Base-by-base conservation (phyloP, 2,888 invertebrate species). In the Cistogaster globosa region DNA sequence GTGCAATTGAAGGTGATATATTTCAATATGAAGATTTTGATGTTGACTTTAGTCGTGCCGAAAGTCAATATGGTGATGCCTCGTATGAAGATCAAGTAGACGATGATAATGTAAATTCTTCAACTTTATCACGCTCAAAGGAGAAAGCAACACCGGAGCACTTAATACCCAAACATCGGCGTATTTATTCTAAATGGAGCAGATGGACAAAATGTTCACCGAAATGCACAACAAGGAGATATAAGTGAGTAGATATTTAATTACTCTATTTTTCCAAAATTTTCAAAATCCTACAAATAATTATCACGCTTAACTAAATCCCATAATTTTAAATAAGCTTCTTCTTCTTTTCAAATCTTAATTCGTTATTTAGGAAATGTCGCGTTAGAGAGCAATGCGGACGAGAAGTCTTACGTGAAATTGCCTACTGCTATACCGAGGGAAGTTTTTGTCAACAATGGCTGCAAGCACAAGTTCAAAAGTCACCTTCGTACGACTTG, bases 371-470 rank as follows among this genome's bases (percentile, higher is more conserved):
- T 89, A 96, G 97, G 91, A 94, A 95, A 90, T 98, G 98, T 92
- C 94, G 94, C 89, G 94, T 95, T 88, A 94, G 94, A 1, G 94
- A 95, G 12, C 93, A 96, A 87, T 98, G 98, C 89, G 96, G 96
- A 1, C 95, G 95, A 60, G 95, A 96, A 90, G 94, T 96, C 53
- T 94, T 98, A 72, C 94, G 95, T 84, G 97, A 98, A 92, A 96
- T 96, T 8, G 97, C 97, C 3, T 96, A 96, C 90, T 98, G 98
- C 91, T 97, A 96, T 90, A 94, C 96, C 55, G 96, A 96, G 87
- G 96, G 96, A 71, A 96, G 96, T 75, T 95, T 95, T 89, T 98
- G 98, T 91, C 96, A 97, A 90, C 94, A 94, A 78, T 96, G 96
- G 95, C 93, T 95, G 14, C 91, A 92, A 82, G 90, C 92, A 0